phyloP scores from a whole-genome alignment of 2,113 vertebrate genomes.

The Crypturellus undulatus region DNA sequence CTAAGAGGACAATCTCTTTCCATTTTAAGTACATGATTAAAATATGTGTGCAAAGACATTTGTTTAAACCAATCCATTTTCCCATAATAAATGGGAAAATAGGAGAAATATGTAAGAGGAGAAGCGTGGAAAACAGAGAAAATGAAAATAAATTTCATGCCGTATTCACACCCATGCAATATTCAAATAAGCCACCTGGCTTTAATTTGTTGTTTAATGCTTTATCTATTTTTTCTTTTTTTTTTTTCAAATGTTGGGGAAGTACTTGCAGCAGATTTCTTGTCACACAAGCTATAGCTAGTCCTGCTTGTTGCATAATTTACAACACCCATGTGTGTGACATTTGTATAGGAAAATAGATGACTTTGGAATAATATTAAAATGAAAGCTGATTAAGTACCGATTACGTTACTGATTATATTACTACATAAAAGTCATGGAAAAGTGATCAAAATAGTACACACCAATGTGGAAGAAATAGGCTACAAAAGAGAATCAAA shows the following conservation, averaged over 20 bases:
- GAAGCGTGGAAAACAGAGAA: not conserved
- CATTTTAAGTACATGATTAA: not conserved
- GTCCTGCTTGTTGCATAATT: rapidly evolving
- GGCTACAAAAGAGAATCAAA: not conserved
- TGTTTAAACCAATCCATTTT: not conserved
- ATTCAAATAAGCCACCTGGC: not conserved
- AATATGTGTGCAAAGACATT: not conserved
- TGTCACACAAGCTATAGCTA: not conserved
- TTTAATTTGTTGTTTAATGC: not conserved
- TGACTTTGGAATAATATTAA: not conserved
- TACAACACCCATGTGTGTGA: not conserved
- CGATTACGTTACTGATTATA: too few species aligned
- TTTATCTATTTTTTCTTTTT: not conserved
- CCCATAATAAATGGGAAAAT: not conserved
- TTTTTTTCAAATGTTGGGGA: not conserved
- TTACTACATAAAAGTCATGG: too few species aligned
- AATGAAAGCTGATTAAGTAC: not conserved
- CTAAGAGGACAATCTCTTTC: not conserved
- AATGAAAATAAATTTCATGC: not conserved
- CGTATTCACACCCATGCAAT: not conserved
- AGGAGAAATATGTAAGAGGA: not conserved
- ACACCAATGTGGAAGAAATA: rapidly evolving
- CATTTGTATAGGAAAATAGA: not conserved
- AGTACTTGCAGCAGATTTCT: rapidly evolving
- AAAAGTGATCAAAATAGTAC: too few species aligned